A percentile compares a stretch with the other conserved stretches of the same genome.
These are phyloP conservation scores for Eurytoma californica DNA, from an alignment of 2,888 invertebrate genomes.

Conservation along the genomic window DNA sequence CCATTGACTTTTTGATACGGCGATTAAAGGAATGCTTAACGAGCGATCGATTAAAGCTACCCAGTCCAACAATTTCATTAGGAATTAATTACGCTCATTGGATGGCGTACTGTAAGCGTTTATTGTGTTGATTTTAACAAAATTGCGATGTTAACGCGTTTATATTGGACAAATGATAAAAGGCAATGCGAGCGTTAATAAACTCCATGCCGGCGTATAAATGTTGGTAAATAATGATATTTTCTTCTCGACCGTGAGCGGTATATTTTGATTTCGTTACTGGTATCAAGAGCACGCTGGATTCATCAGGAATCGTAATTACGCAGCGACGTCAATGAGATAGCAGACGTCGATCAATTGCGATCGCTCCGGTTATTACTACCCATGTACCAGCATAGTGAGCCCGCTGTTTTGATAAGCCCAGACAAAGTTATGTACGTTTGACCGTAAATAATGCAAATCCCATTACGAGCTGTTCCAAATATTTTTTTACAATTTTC, in stretches of 20 bases:
- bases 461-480: not conserved
- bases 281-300: constrained; percentile 22
- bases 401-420: constrained; percentile 45
- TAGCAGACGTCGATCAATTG: constrained; percentile 53
- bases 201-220: constrained; percentile 11
- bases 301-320: constrained; percentile 50
- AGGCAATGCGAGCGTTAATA: constrained; percentile 38
- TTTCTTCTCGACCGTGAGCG: not conserved
- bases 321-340: constrained; percentile 38
- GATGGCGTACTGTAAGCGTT: constrained; percentile 36
- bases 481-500: no score
- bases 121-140: constrained; percentile 31
- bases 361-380: constrained; percentile 47
- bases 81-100: constrained; percentile 45
- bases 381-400: not conserved
- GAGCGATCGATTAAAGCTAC: constrained; percentile 4
- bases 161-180: constrained; percentile 44
- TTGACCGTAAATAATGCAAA: not conserved
- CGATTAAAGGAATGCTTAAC: not conserved
- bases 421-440: constrained; percentile 26
- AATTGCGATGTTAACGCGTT: constrained; percentile 10
- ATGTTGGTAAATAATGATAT: constrained; percentile 40
- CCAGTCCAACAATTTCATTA: constrained; percentile 18
- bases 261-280: constrained; percentile 19
- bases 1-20: not conserved